Evolutionary conservation across 92 coral and sea anemone genomes (phyloP).

Genomic region (Porites lobata): DNA sequence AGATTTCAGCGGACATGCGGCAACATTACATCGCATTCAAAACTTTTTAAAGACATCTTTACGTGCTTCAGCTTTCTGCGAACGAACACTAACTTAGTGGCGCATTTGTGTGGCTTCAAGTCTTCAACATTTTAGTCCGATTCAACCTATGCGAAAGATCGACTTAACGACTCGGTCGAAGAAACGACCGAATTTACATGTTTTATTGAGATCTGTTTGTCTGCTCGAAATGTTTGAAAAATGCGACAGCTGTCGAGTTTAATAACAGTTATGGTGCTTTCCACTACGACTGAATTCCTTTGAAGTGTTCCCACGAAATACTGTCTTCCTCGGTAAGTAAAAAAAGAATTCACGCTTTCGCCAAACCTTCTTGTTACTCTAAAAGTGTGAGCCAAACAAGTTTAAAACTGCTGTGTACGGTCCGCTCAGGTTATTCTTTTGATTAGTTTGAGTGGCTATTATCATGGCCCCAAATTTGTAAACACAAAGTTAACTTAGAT

Average conservation of each 20-base stretch:
- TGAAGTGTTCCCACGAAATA: not conserved
- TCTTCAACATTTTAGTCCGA: not conserved
- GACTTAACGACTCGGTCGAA: not conserved
- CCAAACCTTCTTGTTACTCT: not conserved
- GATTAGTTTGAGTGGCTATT: constrained; percentile 10
- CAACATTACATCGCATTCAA: not conserved
- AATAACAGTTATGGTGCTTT: not conserved
- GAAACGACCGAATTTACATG: constrained; percentile 31
- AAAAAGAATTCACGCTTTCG: not conserved
- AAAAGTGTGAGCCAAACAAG: no score
- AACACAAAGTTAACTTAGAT: constrained; percentile 16
- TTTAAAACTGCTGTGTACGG: no score
- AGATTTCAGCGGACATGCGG: not conserved
- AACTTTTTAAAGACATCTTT: not conserved
- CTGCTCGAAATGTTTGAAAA: constrained; percentile 36
- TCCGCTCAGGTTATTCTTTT: not conserved
- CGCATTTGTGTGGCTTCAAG: not conserved
- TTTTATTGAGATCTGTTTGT: constrained; percentile 16
- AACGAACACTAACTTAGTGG: not conserved
- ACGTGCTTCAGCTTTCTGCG: not conserved
- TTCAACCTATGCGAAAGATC: not conserved
- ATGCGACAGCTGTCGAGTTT: not conserved
- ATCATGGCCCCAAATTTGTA: not conserved
- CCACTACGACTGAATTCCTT: not conserved
- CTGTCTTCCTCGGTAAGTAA: constrained; percentile 16